phyloP scores from a whole-genome alignment of 2,113 vertebrate species.

The Cepphus grylle region DNA sequence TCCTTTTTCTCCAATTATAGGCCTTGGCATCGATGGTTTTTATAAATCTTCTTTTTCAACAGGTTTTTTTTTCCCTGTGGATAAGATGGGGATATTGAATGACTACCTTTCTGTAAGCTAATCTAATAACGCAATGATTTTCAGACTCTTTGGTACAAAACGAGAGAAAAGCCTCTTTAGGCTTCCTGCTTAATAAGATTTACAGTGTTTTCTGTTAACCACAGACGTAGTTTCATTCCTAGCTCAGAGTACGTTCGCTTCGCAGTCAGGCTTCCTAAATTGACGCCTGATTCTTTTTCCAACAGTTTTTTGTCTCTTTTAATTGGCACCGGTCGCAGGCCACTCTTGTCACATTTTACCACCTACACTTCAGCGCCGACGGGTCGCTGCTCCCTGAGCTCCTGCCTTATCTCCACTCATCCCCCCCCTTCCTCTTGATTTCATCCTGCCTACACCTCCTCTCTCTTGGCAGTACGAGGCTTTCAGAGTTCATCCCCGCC shows the following conservation, averaged over 20 bases:
- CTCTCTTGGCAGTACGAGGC: neutral
- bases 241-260: neutral
- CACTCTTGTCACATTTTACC: neutral
- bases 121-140: slow-evolving; percentile 54
- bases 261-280: neutral
- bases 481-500: neutral
- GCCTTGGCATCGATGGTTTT: neutral
- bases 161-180: slow-evolving; percentile 54
- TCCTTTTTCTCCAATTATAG: slow-evolving; percentile 15
- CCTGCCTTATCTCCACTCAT: neutral
- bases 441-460: neutral
- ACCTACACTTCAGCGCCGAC: fast-evolving
- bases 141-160: slow-evolving; percentile 50
- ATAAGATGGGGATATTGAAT: slow-evolving; percentile 39
- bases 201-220: slow-evolving; percentile 45
- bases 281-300: neutral
- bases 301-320: neutral
- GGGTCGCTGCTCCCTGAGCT: neutral
- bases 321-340: neutral
- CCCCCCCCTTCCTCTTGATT: neutral
- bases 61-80: neutral
- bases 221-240: slow-evolving; percentile 18
- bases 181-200: slow-evolving; percentile 60
- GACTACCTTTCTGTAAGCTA: slow-evolving; percentile 34
- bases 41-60: slow-evolving; percentile 26